phyloP scores from a whole-genome alignment of 2,113 vertebrate species.

The Tretioscincus oriximinensis region DNA sequence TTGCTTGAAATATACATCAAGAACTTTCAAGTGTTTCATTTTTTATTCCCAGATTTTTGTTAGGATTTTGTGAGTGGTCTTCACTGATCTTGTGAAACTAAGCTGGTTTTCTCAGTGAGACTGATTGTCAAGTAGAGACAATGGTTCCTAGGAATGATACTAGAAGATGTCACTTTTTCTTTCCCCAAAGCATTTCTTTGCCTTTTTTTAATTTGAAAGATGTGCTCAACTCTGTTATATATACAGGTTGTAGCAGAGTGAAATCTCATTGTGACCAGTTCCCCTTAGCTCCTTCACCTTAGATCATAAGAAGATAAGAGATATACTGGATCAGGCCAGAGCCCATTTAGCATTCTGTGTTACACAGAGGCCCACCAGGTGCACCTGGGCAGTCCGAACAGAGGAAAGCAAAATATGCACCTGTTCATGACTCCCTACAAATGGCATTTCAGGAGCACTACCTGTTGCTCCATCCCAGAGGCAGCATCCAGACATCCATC shows the following conservation, averaged over 20 bases:
- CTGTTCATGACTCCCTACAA: too few relatives aligned
- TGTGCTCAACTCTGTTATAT: slow-evolving; percentile 2
- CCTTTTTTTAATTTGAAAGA: slow-evolving; percentile 17
- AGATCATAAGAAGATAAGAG: too few relatives aligned
- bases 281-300: background rate
- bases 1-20: too few relatives aligned
- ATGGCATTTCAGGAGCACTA: too few relatives aligned
- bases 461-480: too few relatives aligned
- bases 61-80: slow-evolving; percentile 19
- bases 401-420: too few relatives aligned
- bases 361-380: too few relatives aligned
- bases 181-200: background rate
- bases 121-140: background rate
- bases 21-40: background rate
- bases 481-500: too few relatives aligned
- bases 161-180: background rate
- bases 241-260: slow-evolving; percentile 16
- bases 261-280: background rate
- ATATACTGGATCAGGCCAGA: too few relatives aligned
- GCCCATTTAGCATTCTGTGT: too few relatives aligned
- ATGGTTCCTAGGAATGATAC: background rate
- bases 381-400: too few relatives aligned
- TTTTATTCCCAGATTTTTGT: background rate
- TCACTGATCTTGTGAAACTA: slow-evolving; percentile 12
- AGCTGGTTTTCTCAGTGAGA: slow-evolving; percentile 1